A percentile compares a stretch with the other conserved stretches of the same genome.
Evolutionary conservation across 2,113 vertebrate genomes (phyloP).

Genomic region (Aptenodytes patagonicus): DNA sequence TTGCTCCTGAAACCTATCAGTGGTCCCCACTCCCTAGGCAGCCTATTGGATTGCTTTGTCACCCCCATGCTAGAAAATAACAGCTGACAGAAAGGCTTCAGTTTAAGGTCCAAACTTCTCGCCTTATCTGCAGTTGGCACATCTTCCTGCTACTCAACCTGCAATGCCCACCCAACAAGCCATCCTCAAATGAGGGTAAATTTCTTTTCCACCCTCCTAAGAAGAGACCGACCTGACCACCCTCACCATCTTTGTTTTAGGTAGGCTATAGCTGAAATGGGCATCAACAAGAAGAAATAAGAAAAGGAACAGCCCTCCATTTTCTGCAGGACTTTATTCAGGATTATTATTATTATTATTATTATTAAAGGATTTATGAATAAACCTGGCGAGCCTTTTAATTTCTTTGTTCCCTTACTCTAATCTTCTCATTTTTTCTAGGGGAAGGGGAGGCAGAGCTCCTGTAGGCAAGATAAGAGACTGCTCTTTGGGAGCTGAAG

Average conservation of each 20-base stretch:
- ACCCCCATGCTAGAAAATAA: background rate
- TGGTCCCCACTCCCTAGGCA: background rate
- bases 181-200: background rate
- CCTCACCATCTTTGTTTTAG: background rate
- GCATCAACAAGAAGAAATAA: background rate
- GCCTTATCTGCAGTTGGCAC: background rate
- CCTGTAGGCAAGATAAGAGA: background rate
- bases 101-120: background rate
- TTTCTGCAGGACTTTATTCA: background rate
- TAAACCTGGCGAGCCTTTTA: background rate
- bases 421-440: background rate
- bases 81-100: background rate
- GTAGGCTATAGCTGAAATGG: background rate
- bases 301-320: background rate
- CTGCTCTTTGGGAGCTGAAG: background rate
- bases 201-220: background rate
- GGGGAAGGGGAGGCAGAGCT: background rate
- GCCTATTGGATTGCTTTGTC: background rate
- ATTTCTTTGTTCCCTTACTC: background rate
- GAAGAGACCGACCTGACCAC: background rate
- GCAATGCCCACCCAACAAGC: background rate
- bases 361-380: background rate
- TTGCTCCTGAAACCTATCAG: background rate
- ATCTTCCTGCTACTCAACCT: background rate
- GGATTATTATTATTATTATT: too few species aligned